A percentile compares a stretch with the other conserved stretches of the same genome.
These are phyloP conservation scores for Oegoconia quadripuncta DNA, from an alignment of 2,888 invertebrate species.

Conservation along the genomic window DNA sequence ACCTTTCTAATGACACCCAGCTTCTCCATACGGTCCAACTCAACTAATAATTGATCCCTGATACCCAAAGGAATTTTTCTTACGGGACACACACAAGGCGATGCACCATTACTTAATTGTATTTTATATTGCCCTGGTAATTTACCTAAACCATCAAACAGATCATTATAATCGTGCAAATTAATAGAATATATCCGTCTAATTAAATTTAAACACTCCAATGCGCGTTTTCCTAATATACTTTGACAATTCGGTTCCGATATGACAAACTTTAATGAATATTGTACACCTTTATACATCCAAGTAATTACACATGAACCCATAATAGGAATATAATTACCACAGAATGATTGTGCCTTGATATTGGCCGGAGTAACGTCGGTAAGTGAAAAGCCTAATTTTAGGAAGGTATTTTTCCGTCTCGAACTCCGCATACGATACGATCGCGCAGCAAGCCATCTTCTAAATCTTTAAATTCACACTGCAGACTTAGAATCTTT, in stretches of 20 bases:
- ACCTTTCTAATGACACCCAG: slow-evolving; percentile 16
- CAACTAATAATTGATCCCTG: slow-evolving; percentile 14
- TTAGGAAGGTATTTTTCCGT: slow-evolving; percentile 2
- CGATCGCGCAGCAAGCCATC: slow-evolving; percentile 18
- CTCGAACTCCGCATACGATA: slow-evolving; percentile 16
- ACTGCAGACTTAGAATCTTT: slow-evolving; percentile 18
- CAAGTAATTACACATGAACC: slow-evolving; percentile 4
- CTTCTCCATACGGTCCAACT: slow-evolving; percentile 14
- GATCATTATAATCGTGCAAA: too few species aligned
- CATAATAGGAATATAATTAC: slow-evolving; percentile 8
- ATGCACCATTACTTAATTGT: too few species aligned
- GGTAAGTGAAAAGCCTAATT: slow-evolving; percentile 2
- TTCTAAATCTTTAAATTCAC: slow-evolving; percentile 18
- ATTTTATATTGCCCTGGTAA: too few species aligned
- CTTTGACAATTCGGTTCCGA: too few species aligned
- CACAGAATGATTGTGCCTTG: slow-evolving; percentile 13
- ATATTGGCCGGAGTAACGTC: slow-evolving; percentile 2
- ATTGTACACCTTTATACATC: slow-evolving; percentile 6
- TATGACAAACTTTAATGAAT: slow-evolving; percentile 5
- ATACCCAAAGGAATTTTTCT: slow-evolving; percentile 24
- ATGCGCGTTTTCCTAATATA: too few species aligned
- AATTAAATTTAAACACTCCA: too few species aligned
- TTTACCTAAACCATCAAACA: too few species aligned
- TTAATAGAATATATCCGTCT: too few species aligned
- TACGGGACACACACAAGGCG: slow-evolving; percentile 18